phyloP scores from a whole-genome alignment of 2,888 invertebrate genomes.

The Caenorhabditis imperialis region DNA sequence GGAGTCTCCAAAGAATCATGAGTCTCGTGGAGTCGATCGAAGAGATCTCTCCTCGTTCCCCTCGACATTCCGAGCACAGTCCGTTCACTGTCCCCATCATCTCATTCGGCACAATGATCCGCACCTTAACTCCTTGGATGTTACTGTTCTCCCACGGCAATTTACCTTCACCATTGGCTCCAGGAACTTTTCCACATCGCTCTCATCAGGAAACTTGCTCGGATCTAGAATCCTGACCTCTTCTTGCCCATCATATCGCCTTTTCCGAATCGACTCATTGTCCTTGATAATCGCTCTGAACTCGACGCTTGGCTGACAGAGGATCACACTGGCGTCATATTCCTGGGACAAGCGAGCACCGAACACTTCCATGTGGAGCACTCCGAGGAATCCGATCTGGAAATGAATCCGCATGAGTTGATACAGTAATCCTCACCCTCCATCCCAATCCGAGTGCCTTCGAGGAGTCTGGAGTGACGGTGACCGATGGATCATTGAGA shows the following conservation, averaged over 20 bases:
- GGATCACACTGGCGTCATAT: constrained; percentile 80
- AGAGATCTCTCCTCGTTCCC: constrained; percentile 72
- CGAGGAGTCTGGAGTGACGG: constrained; percentile 84
- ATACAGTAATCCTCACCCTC: constrained; percentile 68
- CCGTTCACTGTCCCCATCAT: constrained; percentile 71
- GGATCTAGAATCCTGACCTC: constrained; percentile 71
- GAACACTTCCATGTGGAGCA: constrained; percentile 82
- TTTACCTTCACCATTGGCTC: constrained; percentile 76
- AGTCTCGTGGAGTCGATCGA: constrained; percentile 85
- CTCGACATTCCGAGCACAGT: constrained; percentile 70
- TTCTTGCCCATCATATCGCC: constrained; percentile 67
- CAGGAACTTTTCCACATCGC: constrained; percentile 68
- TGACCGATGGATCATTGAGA: constrained; percentile 94
- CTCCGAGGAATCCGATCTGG: constrained; percentile 78
- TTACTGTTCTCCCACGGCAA: too few relatives aligned
- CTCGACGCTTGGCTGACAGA: constrained; percentile 81
- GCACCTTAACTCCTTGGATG: too few relatives aligned
- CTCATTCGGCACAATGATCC: constrained; percentile 72
- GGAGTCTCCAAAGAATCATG: constrained; percentile 88
- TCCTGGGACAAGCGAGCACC: constrained; percentile 81
- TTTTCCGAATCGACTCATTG: constrained; percentile 73
- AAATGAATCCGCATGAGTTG: background rate
- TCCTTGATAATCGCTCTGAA: constrained; percentile 79
- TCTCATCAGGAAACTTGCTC: constrained; percentile 68
- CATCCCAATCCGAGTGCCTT: constrained; percentile 81